These are phyloP conservation scores for Tamandua tetradactyla DNA, from an alignment of 2,797 vertebrate genomes.

Conservation along the genomic window DNA sequence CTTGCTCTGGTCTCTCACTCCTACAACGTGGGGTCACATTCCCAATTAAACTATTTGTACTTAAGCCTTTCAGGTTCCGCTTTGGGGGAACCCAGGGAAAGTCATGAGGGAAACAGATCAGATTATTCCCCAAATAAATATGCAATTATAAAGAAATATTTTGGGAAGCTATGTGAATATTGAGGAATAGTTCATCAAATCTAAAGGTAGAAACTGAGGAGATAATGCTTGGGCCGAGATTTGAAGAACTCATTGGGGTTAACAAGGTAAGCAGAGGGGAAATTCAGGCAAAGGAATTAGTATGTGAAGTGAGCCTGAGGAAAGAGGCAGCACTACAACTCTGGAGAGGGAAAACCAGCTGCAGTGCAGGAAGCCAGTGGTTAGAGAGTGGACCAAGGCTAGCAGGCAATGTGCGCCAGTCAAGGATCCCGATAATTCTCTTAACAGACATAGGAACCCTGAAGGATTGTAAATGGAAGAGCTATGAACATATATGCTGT, in stretches of 20 bases:
- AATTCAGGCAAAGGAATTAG: too few species aligned
- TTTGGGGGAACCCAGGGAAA: too few species aligned
- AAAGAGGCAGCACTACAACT: background rate
- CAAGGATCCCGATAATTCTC: background rate
- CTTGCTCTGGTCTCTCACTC: background rate
- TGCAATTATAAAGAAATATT: background rate
- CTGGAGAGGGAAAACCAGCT: background rate
- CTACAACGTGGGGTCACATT: background rate
- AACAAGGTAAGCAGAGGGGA: background rate
- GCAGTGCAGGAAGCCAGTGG: background rate
- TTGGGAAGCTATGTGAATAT: background rate
- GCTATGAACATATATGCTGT: background rate
- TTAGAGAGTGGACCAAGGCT: background rate
- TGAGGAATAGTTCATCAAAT: background rate
- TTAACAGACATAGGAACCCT: background rate
- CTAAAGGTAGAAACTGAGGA: background rate
- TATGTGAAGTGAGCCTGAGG: background rate
- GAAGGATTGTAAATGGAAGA: constrained; percentile 22
- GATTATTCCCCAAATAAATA: background rate
- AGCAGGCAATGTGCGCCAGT: background rate
- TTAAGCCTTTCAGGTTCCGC: background rate
- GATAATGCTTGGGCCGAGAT: background rate
- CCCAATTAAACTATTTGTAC: background rate
- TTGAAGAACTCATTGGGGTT: background rate
- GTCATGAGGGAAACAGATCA: background rate